phyloP scores from a whole-genome alignment of 2,797 vertebrate species.

The Cuniculus paca region DNA sequence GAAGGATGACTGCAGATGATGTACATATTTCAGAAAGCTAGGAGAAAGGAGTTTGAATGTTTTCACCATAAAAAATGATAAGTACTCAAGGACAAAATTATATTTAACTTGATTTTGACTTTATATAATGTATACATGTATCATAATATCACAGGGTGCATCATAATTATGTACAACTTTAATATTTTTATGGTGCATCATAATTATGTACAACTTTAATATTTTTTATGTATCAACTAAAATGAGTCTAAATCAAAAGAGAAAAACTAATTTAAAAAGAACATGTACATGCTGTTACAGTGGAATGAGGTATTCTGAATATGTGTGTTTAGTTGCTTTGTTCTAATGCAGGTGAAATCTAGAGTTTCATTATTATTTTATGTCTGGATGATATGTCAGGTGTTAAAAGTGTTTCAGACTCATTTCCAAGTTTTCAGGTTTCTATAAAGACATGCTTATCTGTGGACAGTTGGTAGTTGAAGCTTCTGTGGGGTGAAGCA shows the following conservation, averaged over 20 bases:
- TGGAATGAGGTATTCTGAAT: background rate
- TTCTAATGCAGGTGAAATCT: background rate
- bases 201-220: background rate
- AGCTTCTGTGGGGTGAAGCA: background rate
- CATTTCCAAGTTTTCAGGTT: background rate
- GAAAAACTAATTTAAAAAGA: background rate
- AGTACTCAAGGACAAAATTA: background rate
- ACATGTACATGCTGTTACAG: background rate
- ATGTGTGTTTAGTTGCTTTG: background rate
- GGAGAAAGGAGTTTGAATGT: background rate
- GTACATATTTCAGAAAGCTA: background rate
- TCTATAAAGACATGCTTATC: background rate
- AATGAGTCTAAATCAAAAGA: background rate
- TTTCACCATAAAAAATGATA: background rate
- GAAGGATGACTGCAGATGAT: background rate
- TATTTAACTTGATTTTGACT: background rate
- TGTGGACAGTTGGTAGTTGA: background rate
- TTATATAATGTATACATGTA: background rate
- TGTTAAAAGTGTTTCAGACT: background rate
- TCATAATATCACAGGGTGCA: background rate
- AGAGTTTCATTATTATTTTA: background rate
- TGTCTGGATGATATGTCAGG: background rate
- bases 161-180: background rate
- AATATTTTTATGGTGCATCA: background rate
- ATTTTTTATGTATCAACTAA: background rate